These are phyloP conservation scores for Caerostris extrusa DNA, from an alignment of 1,140 invertebrate species.

Conservation along the genomic window DNA sequence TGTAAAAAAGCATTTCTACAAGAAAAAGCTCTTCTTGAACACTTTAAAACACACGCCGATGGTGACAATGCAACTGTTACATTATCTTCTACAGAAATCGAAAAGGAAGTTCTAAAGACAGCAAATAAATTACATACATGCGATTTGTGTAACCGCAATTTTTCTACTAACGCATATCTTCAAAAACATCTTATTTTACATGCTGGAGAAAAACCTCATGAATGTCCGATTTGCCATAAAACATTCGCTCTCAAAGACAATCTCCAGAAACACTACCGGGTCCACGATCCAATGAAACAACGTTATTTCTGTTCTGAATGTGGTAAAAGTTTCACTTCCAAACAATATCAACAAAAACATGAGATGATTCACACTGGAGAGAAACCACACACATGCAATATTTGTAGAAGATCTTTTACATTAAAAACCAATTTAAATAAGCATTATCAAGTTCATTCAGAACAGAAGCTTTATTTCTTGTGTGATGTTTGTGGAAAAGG, in stretches of 20 bases:
- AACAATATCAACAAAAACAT: constrained; percentile 52
- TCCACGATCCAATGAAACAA: constrained; percentile 39
- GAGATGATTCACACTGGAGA: constrained; percentile 48
- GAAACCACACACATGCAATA: constrained; percentile 38
- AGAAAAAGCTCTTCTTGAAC: constrained; percentile 19
- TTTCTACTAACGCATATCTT: constrained; percentile 46
- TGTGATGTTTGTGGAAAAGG: constrained; percentile 49
- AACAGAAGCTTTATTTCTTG: constrained; percentile 1
- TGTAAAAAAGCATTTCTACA: constrained; percentile 64
- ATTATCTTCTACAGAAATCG: too few relatives aligned
- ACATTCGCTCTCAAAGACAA: constrained; percentile 35
- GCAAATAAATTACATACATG: constrained; percentile 27
- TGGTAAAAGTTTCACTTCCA: constrained; percentile 58
- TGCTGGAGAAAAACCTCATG: constrained; percentile 40
- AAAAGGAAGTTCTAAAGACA: background rate
- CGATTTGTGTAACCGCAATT: constrained; percentile 30
- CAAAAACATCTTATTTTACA: constrained; percentile 57
- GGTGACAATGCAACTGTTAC: background rate
- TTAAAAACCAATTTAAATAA: constrained; percentile 62
- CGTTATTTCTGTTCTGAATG: constrained; percentile 42
- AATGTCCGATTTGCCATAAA: constrained; percentile 48
- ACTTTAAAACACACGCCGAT: constrained; percentile 13
- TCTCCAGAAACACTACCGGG: constrained; percentile 47
- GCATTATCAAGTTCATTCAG: constrained; percentile 36
- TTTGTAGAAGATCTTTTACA: constrained; percentile 60